A percentile compares a stretch with the other conserved stretches of the same genome.
Evolutionary conservation across 2,888 invertebrate genomes (phyloP).

Genomic region (Eupithecia inturbata): DNA sequence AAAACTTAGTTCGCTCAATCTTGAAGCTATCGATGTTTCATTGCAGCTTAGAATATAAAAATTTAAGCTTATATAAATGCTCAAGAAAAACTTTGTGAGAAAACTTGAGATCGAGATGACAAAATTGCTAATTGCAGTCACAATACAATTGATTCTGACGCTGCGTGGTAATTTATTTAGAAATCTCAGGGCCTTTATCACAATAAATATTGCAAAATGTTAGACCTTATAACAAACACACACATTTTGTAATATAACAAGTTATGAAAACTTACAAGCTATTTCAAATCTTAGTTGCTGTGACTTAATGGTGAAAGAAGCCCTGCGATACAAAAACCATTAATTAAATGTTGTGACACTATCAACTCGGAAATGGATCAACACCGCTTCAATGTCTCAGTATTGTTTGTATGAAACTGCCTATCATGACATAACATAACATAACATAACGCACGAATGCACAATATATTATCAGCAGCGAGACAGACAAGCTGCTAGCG

Average conservation of each 20-base stretch:
- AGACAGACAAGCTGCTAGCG: too few species aligned
- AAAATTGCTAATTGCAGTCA: neutral
- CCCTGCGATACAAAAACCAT: neutral
- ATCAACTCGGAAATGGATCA: slow-evolving; percentile 7
- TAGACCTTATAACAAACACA: neutral
- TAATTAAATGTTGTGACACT: neutral
- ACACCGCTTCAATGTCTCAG: neutral
- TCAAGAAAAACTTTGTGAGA: neutral
- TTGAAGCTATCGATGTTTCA: neutral
- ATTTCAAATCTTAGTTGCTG: neutral
- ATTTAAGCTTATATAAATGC: neutral
- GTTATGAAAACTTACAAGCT: neutral
- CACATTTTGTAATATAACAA: neutral
- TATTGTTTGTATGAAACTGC: neutral
- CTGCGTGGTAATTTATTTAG: neutral
- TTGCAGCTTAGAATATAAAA: slow-evolving; percentile 3
- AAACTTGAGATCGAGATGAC: neutral
- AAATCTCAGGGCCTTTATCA: neutral
- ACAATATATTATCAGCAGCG: too few species aligned
- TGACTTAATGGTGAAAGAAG: neutral
- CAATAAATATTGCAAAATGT: neutral
- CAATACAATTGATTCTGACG: neutral
- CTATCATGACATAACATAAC: too few species aligned
- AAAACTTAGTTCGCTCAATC: neutral
- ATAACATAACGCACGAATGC: too few species aligned